Evolutionary conservation across 64 coral and sea anemone species (phyloP), one percentile per base, ranked within the genome.

Genomic region (Dendronephthya gigantea): DNA sequence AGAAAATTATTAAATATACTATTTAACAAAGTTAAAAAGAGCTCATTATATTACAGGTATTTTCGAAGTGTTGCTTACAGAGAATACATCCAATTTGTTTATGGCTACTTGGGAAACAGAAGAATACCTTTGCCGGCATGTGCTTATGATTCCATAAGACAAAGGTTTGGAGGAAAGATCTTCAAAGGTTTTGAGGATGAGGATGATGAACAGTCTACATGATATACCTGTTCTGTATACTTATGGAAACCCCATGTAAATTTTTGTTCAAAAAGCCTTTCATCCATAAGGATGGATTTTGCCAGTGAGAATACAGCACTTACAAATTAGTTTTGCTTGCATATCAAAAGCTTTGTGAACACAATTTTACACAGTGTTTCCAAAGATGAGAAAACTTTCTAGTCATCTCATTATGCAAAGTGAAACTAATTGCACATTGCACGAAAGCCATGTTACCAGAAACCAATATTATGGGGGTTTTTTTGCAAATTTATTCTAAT

Each of bases 181-280:
- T 74, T 17, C 25, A 74, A 74, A 74, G 68, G 68, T 74, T 74
- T 74, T 74, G 68, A 74, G 32, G 68, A 74, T 74, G n/a, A 74
- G 25, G 68, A 74, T 27, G 68, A 74, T 74, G 17, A 35, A 30
- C n/a, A 19, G 68, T 27, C n/a, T 19, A 35, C n/a, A 35, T 27
- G 32, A 35, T 74, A 30, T 35, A 74, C 68, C n/a, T n/a, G n/a
- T n/a, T n/a, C n/a, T 2, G n/a, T 74, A 74, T 12, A 52, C 50
- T 52, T 52, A 22, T 52, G 50, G 50, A 52, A 52, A 52, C 50
- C 13, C 50, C 50, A 2, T 52, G 50, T 52, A 52, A 52, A 52
- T 52, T 2, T 52, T 52, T 52, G 50, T 52, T 52, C 50, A 52
- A 52, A 52, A 52, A 52, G 50, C 1, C 23, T 52, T 52, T 52